A percentile compares a stretch with the other conserved stretches of the same genome.
These are phyloP conservation scores for Drosophila biarmipes DNA, from an alignment of 1,140 invertebrate species.

Conservation along the genomic window DNA sequence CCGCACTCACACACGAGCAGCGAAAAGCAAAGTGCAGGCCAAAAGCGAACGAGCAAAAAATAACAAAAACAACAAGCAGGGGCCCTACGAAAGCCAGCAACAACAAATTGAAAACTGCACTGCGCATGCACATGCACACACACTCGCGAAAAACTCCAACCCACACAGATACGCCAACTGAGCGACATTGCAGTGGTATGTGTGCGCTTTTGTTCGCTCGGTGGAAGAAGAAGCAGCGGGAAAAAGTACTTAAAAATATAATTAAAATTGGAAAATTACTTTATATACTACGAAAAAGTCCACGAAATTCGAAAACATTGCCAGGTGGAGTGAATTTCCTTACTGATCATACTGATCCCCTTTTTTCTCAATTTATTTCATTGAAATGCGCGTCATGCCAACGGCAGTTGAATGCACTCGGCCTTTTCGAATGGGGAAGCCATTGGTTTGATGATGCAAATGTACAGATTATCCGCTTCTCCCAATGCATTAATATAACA, in stretches of 20 bases:
- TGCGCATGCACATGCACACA: conserved; percentile 75
- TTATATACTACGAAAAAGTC: background rate
- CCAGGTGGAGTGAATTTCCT: background rate
- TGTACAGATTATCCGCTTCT: conserved; percentile 15
- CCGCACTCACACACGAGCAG: conserved; percentile 30
- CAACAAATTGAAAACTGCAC: conserved; percentile 54
- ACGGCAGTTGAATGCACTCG: conserved; percentile 71
- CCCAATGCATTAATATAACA: background rate
- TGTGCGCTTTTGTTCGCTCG: conserved; percentile 71
- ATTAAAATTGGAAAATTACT: conserved; percentile 35
- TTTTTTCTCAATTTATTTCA: conserved; percentile 16
- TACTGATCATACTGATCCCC: background rate
- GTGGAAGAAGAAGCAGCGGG: conserved; percentile 28
- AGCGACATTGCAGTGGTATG: conserved; percentile 35
- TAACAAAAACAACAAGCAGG: conserved; percentile 37
- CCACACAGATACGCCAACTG: conserved; percentile 6
- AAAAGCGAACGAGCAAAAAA: conserved; percentile 54
- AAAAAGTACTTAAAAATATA: conserved; percentile 29
- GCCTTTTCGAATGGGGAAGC: conserved; percentile 25
- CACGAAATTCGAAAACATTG: too few relatives aligned
- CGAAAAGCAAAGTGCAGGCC: conserved; percentile 49
- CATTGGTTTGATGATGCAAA: conserved; percentile 60
- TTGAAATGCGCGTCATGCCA: conserved; percentile 51
- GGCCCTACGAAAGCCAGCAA: conserved; percentile 38
- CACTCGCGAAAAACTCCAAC: conserved; percentile 7